A percentile compares a stretch with the other conserved stretches of the same genome.
phyloP scores from a whole-genome alignment of 2,888 invertebrate species.

The Phymatocera aterrima region DNA sequence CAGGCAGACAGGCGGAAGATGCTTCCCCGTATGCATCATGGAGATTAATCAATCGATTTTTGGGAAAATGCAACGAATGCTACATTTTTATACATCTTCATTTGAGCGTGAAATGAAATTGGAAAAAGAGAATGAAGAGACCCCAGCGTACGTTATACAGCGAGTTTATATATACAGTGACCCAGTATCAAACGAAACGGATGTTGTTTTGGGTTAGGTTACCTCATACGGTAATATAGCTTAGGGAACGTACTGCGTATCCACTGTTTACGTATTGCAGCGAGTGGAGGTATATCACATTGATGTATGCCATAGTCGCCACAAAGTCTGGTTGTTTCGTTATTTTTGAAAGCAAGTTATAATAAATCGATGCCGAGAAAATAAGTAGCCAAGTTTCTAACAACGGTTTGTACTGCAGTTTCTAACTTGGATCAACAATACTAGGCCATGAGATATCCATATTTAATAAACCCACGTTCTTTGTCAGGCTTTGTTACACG shows the following conservation, averaged over 20 bases:
- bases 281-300: background rate
- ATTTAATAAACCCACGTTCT: slow-evolving; percentile 22
- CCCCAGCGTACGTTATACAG: background rate
- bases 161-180: background rate
- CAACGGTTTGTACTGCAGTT: background rate
- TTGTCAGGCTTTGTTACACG: background rate
- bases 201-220: slow-evolving; percentile 19
- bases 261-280: too few species aligned
- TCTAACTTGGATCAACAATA: slow-evolving; percentile 10
- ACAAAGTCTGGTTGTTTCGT: background rate
- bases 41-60: too few species aligned
- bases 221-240: too few species aligned
- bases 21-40: too few species aligned
- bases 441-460: slow-evolving; percentile 29
- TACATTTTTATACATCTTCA: too few species aligned
- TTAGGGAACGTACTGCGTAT: too few species aligned
- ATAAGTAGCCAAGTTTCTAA: background rate
- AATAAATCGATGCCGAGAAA: background rate
- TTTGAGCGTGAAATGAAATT: too few species aligned
- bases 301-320: too few species aligned
- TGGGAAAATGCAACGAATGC: too few species aligned
- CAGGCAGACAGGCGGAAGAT: too few species aligned
- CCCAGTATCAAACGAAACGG: background rate
- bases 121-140: background rate
- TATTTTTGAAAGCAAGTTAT: background rate